Conservation (phyloP, 2,888 invertebrate species). For the Aspidapion aeneum region DNA sequence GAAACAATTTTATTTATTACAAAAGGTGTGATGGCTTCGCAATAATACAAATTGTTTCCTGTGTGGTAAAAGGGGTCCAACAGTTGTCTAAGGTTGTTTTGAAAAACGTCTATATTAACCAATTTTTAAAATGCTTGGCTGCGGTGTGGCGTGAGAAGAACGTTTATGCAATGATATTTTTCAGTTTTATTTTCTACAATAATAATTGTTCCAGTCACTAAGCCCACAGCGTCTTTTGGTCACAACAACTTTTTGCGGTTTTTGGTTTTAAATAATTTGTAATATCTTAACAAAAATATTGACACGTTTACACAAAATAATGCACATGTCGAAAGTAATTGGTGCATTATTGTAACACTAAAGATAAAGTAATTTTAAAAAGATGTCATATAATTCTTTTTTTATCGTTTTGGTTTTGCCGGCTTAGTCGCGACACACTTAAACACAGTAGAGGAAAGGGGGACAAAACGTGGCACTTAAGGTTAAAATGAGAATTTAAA, state of each 20-base stretch:
- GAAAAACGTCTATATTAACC: conserved; percentile 17
- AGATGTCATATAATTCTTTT: too few species aligned
- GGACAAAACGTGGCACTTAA: too few species aligned
- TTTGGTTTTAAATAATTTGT: not conserved
- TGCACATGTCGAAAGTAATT: not conserved
- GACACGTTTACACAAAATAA: not conserved
- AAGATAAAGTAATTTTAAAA: too few species aligned
- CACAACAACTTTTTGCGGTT: not conserved
- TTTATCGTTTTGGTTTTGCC: too few species aligned
- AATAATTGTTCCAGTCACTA: not conserved
- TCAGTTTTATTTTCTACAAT: not conserved
- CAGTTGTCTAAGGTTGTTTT: conserved; percentile 15
- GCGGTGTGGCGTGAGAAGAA: conserved; percentile 5
- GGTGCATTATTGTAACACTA: too few species aligned
- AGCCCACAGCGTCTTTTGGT: too few species aligned
- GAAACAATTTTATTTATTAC: conserved; percentile 31
- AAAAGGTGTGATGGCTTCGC: conserved; percentile 24
- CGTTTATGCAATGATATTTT: not conserved
- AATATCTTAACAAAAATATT: not conserved
- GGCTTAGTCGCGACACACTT: too few species aligned
- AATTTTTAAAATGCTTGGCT: conserved; percentile 6
- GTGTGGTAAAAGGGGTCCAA: conserved; percentile 24
- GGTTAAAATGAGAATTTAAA: too few species aligned
- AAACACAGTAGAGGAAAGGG: too few species aligned
- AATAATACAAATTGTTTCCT: conserved; percentile 33